Conservation (phyloP, 2,113 vertebrate genomes). For the Lepus timidus region DNA sequence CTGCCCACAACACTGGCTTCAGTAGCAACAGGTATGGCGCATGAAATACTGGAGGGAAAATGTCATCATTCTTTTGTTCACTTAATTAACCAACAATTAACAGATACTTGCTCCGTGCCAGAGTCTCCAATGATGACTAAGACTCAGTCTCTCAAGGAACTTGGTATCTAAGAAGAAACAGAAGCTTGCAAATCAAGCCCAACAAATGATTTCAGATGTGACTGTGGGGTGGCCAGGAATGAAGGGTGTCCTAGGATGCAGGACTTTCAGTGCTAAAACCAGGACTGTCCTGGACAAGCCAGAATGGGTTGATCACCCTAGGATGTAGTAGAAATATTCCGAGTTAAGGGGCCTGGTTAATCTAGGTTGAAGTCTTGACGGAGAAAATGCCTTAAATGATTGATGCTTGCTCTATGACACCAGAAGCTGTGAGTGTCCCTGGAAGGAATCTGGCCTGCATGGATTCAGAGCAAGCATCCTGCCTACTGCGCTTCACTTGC, state of each 20-base stretch:
- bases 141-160: neutral
- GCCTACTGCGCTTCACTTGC: neutral
- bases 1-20: neutral
- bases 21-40: conserved; percentile 7
- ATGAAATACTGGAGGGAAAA: neutral
- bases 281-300: too few relatives aligned
- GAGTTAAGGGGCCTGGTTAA: neutral
- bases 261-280: neutral
- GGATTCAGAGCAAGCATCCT: neutral
- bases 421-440: neutral
- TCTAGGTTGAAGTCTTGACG: conserved; percentile 14
- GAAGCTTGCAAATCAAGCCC: neutral
- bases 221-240: neutral
- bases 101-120: neutral
- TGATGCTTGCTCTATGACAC: neutral
- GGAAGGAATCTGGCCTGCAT: neutral
- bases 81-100: neutral
- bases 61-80: neutral
- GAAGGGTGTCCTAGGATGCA: neutral
- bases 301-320: neutral
- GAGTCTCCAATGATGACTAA: neutral
- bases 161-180: neutral
- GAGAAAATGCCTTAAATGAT: neutral
- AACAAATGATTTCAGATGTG: neutral
- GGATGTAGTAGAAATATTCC: neutral